Evolutionary conservation across 37 sponge, comb jelly and placozoan genomes (phyloP), one percentile per base, ranked within the genome.

Genomic region (Crambe crambe): DNA sequence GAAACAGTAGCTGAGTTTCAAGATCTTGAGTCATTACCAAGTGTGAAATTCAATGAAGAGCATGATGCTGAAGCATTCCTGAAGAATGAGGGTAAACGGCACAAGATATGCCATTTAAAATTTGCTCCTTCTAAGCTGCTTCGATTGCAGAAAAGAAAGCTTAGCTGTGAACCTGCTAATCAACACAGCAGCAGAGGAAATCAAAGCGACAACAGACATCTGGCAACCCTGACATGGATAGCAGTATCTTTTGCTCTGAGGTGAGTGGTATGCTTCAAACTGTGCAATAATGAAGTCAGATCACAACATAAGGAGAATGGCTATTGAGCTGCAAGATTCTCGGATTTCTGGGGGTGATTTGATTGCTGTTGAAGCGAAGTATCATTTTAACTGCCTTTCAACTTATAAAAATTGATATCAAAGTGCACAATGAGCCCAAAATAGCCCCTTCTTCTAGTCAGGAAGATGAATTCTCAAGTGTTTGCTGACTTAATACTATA

Each of bases 401-500:
- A 51, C 54, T 18, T 51, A 51, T 51, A 51, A 51, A 51, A 51
- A 51, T 51, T 15, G 54, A 15, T 51, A 51, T 51, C 15, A 15
- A 51, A 51, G 54, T 51, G 15, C 54, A 51, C 9, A 51, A 51
- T 18, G 54, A 51, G 54, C 54, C 54, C 54, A 51, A 15, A 51
- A 51, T 51, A n/a, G 54, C 9, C 54, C 54, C 15, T 51, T 18
- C 54, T 51, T 18, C 9, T 51, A 51, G 54, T 51, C 54, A 51
- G 15, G 65, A 30, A 63, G 31, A 68, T 35, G 37, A 35, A 68
- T 68, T 30, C 3, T 68, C 37, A 36, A 35, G 68, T 68, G 68
- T 68, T 32, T 30, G 68, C 34, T 36, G 35, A 68, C 37, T 30
- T 27, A 32, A 20, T 68, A 30, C 21, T 35, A 36, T 68, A 21